These are phyloP conservation scores for Neodontobutis hainanensis DNA, from an alignment of 2,113 vertebrate genomes.

Conservation along the genomic window DNA sequence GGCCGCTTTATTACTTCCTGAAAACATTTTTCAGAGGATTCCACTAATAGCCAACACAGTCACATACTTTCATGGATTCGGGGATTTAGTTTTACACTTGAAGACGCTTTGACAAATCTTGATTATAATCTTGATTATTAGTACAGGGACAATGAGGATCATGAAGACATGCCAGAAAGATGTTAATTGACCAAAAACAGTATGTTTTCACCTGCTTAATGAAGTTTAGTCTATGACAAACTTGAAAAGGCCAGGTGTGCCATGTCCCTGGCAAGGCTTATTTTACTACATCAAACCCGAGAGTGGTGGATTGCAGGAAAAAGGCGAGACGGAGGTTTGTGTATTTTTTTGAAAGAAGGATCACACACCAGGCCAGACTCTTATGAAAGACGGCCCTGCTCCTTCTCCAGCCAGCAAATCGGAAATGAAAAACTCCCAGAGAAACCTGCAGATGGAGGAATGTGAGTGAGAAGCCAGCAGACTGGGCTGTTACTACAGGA, in stretches of 20 bases:
- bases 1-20: conserved; percentile 21
- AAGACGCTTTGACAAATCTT: conserved; percentile 30
- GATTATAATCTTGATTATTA: conserved; percentile 16
- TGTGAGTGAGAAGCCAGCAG: conserved; percentile 86
- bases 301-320: conserved; percentile 89
- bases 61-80: too few species aligned
- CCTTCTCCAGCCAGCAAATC: conserved; percentile 87
- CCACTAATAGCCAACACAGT: conserved; percentile 2
- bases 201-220: conserved; percentile 72
- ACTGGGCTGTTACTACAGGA: conserved; percentile 88
- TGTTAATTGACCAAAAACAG: conserved; percentile 42
- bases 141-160: conserved; percentile 39
- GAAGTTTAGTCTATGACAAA: conserved; percentile 74
- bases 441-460: conserved; percentile 86
- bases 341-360: conserved; percentile 84
- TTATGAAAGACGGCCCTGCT: conserved; percentile 79
- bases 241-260: conserved; percentile 85
- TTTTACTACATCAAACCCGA: conserved; percentile 89
- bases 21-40: conserved; percentile 35
- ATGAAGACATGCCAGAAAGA: conserved; percentile 15
- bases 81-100: conserved; percentile 34
- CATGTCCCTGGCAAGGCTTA: conserved; percentile 72
- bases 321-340: conserved; percentile 93
- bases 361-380: conserved; percentile 87
- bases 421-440: conserved; percentile 96